Evolutionary conservation across 2,888 invertebrate species (phyloP).

Genomic region (Eumerus sabulonum): DNA sequence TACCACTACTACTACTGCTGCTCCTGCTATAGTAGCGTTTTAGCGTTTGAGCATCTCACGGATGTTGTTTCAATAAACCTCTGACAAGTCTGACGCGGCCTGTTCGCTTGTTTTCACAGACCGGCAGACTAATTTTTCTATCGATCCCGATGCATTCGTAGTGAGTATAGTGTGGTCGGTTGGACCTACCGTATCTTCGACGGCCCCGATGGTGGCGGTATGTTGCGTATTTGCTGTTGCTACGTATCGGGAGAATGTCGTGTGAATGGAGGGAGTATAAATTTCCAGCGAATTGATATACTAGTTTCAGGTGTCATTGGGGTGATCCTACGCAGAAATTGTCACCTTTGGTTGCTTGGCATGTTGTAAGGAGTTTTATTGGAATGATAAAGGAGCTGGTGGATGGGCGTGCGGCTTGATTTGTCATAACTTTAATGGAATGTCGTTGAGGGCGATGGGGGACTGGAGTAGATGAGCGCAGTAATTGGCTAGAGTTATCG

Average conservation of each 20-base stretch:
- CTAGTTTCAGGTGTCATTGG: slow-evolving; percentile 63
- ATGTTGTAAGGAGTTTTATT: slow-evolving; percentile 41
- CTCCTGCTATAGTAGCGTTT: no score
- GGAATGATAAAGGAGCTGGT: slow-evolving; percentile 31
- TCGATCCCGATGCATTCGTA: slow-evolving; percentile 55
- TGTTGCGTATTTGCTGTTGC: slow-evolving; percentile 45
- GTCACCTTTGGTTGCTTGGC: slow-evolving; percentile 15
- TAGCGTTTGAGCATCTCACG: slow-evolving; percentile 64
- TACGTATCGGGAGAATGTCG: slow-evolving; percentile 61
- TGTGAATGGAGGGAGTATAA: slow-evolving; percentile 38
- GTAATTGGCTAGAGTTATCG: no score
- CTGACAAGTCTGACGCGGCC: slow-evolving; percentile 59
- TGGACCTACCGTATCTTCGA: no score
- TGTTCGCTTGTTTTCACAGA: not conserved
- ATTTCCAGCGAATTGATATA: slow-evolving; percentile 64
- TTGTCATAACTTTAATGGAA: no score
- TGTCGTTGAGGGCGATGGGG: no score
- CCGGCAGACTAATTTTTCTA: slow-evolving; percentile 60
- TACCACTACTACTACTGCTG: no score
- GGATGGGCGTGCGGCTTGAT: no score
- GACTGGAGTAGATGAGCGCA: no score
- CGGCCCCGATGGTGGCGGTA: slow-evolving; percentile 8
- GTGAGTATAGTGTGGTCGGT: not conserved
- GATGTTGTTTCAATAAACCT: slow-evolving; percentile 67
- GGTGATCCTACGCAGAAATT: slow-evolving; percentile 63